Evolutionary conservation across 2,888 invertebrate species (phyloP).

Genomic region (Lottia scabra): DNA sequence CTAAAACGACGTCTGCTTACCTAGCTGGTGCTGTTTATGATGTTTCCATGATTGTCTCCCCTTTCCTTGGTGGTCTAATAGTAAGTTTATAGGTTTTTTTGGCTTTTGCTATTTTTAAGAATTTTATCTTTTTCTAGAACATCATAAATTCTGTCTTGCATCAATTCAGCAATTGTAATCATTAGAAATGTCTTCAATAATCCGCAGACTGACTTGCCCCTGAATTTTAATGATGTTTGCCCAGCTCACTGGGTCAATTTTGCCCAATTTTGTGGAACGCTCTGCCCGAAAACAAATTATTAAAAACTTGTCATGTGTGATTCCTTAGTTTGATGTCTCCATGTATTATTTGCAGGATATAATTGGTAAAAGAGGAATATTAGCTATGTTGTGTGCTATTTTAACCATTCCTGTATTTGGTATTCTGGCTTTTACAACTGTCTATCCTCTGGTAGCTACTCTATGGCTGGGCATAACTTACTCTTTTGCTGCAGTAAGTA

Average conservation of each 20-base stretch:
- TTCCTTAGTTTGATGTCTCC: too few relatives aligned
- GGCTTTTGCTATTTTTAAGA: too few relatives aligned
- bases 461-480: conserved; percentile 69
- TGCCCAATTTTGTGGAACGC: too few relatives aligned
- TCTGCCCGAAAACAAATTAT: too few relatives aligned
- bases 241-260: too few relatives aligned
- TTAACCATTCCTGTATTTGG: conserved; percentile 69
- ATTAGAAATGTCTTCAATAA: too few relatives aligned
- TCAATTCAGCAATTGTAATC: too few relatives aligned
- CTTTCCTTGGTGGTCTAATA: conserved; percentile 68
- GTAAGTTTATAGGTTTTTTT: conserved; percentile 51
- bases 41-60: conserved; percentile 68
- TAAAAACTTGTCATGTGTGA: too few relatives aligned
- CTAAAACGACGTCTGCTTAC: conserved; percentile 56
- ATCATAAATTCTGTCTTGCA: too few relatives aligned
- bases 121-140: too few relatives aligned
- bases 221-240: too few relatives aligned
- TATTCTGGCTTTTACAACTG: conserved; percentile 65
- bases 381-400: conserved; percentile 63
- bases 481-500: conserved; percentile 69
- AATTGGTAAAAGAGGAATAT: conserved; percentile 66
- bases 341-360: conserved; percentile 57
- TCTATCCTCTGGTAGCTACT: conserved; percentile 66
- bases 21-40: conserved; percentile 69
- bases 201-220: too few relatives aligned